These are phyloP conservation scores for Montipora sp. DNA, from an alignment of 64 coral and sea anemone species.

Conservation along the genomic window DNA sequence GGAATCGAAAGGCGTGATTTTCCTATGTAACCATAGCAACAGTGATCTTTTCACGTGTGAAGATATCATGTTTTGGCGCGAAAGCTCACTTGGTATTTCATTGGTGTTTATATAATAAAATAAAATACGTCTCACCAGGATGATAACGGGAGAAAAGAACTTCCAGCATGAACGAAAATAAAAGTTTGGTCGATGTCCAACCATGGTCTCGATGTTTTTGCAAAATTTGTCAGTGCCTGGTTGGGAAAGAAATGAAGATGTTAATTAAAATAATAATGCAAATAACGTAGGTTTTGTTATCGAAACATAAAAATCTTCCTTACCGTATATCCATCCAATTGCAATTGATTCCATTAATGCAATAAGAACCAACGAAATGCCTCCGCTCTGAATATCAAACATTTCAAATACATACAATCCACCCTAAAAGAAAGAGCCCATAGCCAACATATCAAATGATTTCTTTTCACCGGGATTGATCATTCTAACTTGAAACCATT, in stretches of 20 bases:
- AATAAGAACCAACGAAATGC: conserved; percentile 65
- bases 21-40: too few relatives aligned
- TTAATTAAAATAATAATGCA: too few relatives aligned
- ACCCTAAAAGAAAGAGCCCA: conserved; percentile 16
- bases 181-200: conserved; percentile 62
- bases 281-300: too few relatives aligned
- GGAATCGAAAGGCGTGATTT: too few relatives aligned
- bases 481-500: too few relatives aligned
- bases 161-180: conserved; percentile 83
- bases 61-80: too few relatives aligned
- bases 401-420: conserved; percentile 66
- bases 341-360: conserved; percentile 49
- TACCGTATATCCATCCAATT: conserved; percentile 66
- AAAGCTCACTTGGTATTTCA: too few relatives aligned
- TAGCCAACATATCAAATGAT: neutral
- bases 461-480: too few relatives aligned
- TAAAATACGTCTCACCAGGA: conserved; percentile 35
- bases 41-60: too few relatives aligned
- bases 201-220: conserved; percentile 73
- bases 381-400: conserved; percentile 67
- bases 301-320: neutral
- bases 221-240: conserved; percentile 76
- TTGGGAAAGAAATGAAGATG: too few relatives aligned
- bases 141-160: conserved; percentile 68
- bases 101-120: too few relatives aligned